These are phyloP conservation scores for Teleogryllus occipitalis DNA, from an alignment of 1,140 invertebrate species.

Conservation along the genomic window DNA sequence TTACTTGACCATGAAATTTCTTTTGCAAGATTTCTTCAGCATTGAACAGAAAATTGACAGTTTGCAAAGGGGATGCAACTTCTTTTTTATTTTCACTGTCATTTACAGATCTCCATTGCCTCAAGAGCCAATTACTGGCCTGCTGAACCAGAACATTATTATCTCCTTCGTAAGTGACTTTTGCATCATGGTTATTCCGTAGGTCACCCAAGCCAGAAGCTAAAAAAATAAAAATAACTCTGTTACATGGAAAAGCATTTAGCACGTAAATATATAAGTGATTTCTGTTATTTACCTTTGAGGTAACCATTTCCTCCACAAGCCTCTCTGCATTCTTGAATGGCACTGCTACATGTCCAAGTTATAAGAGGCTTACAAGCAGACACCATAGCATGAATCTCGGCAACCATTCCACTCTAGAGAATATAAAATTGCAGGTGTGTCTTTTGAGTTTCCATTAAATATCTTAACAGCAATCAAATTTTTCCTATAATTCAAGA, in stretches of 20 bases:
- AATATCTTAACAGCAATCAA: background rate
- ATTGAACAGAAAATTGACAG: constrained; percentile 51
- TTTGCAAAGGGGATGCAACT: constrained; percentile 50
- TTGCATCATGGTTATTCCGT: constrained; percentile 82
- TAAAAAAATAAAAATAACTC: constrained; percentile 28
- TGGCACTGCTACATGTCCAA: constrained; percentile 74
- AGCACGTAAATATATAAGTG: background rate
- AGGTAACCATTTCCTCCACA: constrained; percentile 80
- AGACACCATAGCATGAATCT: constrained; percentile 87
- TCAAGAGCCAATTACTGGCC: constrained; percentile 81
- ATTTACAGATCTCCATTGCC: constrained; percentile 43
- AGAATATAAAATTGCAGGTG: too few relatives aligned
- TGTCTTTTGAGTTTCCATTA: background rate
- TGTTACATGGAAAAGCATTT: background rate
- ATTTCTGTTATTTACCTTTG: constrained; percentile 43
- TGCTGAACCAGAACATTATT: constrained; percentile 93
- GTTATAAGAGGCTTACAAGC: constrained; percentile 76
- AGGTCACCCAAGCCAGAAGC: constrained; percentile 74
- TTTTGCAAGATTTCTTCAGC: constrained; percentile 40
- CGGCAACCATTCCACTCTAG: constrained; percentile 45
- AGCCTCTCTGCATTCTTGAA: constrained; percentile 85
- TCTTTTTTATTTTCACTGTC: constrained; percentile 32
- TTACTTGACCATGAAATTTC: constrained; percentile 39
- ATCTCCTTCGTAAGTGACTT: constrained; percentile 92
- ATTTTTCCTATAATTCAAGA: too few relatives aligned